These are phyloP conservation scores for Varecia variegata DNA, from an alignment of 2,797 vertebrate species.

Conservation along the genomic window DNA sequence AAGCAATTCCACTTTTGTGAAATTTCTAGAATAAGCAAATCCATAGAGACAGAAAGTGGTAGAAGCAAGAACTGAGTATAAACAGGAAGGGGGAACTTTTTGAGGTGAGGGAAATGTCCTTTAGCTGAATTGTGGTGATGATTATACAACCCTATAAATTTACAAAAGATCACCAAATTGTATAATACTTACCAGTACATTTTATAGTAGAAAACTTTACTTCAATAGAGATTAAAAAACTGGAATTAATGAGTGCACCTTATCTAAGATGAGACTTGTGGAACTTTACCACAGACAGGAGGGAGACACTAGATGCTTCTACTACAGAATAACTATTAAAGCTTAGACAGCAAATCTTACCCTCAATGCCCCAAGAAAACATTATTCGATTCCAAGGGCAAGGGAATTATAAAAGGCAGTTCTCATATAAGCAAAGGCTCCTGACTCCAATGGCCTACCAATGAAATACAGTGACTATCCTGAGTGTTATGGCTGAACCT, in stretches of 20 bases:
- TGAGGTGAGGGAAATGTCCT: background rate
- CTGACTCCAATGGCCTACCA: background rate
- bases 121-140: background rate
- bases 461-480: background rate
- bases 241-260: background rate
- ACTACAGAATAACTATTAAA: background rate
- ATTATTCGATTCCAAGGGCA: background rate
- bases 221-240: background rate
- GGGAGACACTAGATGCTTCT: background rate
- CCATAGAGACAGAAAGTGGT: background rate
- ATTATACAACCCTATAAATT: background rate
- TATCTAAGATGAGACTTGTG: background rate
- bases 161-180: background rate
- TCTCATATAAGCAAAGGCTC: background rate
- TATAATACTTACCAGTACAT: background rate
- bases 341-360: background rate
- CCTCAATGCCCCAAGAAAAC: background rate
- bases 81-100: background rate
- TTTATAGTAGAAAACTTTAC: conserved; percentile 1
- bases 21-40: background rate
- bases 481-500: background rate
- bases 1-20: background rate
- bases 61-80: background rate
- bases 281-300: background rate
- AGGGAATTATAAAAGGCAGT: background rate